Conservation (phyloP, 2,113 vertebrate species). For the Ceyx melanurus region DNA sequence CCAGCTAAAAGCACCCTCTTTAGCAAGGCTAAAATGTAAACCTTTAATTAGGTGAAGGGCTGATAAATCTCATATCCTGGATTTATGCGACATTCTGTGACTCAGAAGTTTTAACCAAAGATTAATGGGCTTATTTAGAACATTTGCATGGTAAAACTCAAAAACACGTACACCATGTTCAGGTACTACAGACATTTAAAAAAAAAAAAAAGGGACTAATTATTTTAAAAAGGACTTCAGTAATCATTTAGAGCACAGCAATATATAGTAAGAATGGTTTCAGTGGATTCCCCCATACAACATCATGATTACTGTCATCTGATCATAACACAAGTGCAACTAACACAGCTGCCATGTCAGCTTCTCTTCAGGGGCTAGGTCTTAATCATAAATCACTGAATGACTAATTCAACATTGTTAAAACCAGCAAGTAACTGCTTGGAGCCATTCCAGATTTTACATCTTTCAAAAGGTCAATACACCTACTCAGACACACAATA, state of each 20-base stretch:
- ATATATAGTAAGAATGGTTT: constrained; percentile 17
- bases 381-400: constrained; percentile 76
- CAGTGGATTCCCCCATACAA: constrained; percentile 51
- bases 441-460: constrained; percentile 75
- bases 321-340: constrained; percentile 60
- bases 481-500: constrained; percentile 80
- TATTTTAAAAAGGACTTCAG: not conserved
- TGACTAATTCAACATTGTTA: constrained; percentile 77
- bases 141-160: not conserved
- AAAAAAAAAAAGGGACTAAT: too few relatives aligned
- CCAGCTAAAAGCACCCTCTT: not conserved
- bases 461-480: constrained; percentile 86
- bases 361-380: constrained; percentile 65
- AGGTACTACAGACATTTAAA: not conserved
- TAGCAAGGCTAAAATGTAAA: constrained; percentile 45
- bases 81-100: constrained; percentile 16
- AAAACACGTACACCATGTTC: not conserved
- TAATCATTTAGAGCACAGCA: constrained; percentile 11
- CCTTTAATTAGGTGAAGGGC: constrained; percentile 44
- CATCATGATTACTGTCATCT: constrained; percentile 64
- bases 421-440: constrained; percentile 71
- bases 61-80: constrained; percentile 44
- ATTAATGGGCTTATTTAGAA: not conserved
- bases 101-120: constrained; percentile 36
- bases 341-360: constrained; percentile 64